Evolutionary conservation across 2,888 invertebrate species (phyloP).

Genomic region (Spatulosminthurus flaviceps): DNA sequence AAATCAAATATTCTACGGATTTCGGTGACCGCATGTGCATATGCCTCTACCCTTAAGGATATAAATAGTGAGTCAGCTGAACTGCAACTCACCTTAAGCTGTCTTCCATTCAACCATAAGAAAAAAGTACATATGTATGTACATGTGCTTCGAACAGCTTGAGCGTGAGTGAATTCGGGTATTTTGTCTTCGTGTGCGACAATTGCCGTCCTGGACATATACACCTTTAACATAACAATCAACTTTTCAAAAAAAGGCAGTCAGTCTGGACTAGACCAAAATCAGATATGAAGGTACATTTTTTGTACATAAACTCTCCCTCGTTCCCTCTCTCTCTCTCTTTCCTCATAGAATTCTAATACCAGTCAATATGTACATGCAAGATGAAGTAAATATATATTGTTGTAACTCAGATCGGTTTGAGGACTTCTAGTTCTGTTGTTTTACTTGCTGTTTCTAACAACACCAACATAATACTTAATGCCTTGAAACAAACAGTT

Average conservation of each 20-base stretch:
- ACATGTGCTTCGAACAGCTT: not conserved
- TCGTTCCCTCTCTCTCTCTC: conserved; percentile 35
- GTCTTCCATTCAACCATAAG: too few relatives aligned
- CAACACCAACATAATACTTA: conserved; percentile 18
- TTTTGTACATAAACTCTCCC: conserved; percentile 34
- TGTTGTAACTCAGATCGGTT: not conserved
- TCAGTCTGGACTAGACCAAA: conserved; percentile 44
- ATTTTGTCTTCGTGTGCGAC: conserved; percentile 27
- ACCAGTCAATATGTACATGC: not conserved
- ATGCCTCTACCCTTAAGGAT: too few relatives aligned
- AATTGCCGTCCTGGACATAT: conserved; percentile 1
- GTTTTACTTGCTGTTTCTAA: not conserved
- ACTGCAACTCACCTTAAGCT: too few relatives aligned
- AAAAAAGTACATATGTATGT: too few relatives aligned
- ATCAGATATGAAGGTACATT: conserved; percentile 45
- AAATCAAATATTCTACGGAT: not conserved
- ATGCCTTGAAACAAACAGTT: not conserved
- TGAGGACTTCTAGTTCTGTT: not conserved
- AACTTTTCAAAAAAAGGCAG: conserved; percentile 47
- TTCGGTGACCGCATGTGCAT: not conserved
- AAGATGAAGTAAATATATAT: not conserved
- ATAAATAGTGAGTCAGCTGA: too few relatives aligned
- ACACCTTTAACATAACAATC: conserved; percentile 39
- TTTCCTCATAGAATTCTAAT: conserved; percentile 46
- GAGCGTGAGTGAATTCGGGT: conserved; percentile 14